These are phyloP conservation scores for Euschistus heros DNA, from an alignment of 1,140 invertebrate species.

Conservation along the genomic window DNA sequence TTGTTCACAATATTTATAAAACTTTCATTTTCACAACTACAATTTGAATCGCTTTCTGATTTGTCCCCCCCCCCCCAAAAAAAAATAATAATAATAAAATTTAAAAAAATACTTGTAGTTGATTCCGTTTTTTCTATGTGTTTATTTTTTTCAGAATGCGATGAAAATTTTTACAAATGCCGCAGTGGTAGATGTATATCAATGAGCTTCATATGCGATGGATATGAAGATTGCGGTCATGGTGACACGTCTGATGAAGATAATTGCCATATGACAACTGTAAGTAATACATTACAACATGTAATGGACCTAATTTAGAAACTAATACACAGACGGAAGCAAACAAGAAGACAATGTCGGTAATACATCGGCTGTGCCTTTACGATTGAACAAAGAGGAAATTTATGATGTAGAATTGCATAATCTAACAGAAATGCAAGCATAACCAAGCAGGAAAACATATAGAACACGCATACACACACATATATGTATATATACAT, in stretches of 20 bases:
- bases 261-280: constrained; percentile 6
- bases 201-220: constrained; percentile 42
- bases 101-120: no score
- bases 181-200: constrained; percentile 38
- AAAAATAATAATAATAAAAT: no score
- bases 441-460: background rate
- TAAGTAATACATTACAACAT: background rate
- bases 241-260: constrained; percentile 19
- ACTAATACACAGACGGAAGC: no score
- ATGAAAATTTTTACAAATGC: background rate
- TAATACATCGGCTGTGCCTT: background rate
- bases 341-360: background rate
- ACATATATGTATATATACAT: no score
- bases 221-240: constrained; percentile 38
- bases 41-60: no score
- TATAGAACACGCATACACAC: no score
- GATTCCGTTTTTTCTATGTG: no score
- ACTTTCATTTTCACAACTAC: no score
- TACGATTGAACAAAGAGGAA: background rate
- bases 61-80: no score
- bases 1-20: no score
- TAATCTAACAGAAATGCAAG: background rate
- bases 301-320: background rate
- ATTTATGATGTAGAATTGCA: background rate
- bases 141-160: no score